Conservation (phyloP, 2,888 invertebrate genomes). For the Pristionchus fissidentatus region DNA sequence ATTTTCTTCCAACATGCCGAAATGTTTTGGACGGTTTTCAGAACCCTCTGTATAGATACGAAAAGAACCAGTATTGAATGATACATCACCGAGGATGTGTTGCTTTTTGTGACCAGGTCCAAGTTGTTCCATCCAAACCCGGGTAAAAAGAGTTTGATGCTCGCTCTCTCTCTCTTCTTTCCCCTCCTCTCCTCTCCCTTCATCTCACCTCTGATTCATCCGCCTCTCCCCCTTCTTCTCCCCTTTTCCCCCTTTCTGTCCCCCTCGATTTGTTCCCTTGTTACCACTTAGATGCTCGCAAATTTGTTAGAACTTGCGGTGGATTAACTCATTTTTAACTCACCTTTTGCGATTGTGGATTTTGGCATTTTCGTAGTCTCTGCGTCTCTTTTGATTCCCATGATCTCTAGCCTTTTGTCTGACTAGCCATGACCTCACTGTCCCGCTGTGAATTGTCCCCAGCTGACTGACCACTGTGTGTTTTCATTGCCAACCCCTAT, state of each 20-base stretch:
- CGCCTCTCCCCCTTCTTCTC: background rate
- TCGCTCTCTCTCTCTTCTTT: background rate
- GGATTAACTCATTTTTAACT: background rate
- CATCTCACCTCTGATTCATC: slow-evolving; percentile 35
- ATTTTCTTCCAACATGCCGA: too few relatives aligned
- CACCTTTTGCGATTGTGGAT: background rate
- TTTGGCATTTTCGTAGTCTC: background rate
- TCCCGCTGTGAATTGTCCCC: too few relatives aligned
- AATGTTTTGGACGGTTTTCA: too few relatives aligned
- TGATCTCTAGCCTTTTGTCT: too few relatives aligned
- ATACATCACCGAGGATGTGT: too few relatives aligned
- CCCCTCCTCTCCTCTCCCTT: background rate
- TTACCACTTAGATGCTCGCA: background rate
- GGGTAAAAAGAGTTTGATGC: background rate
- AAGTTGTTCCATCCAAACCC: background rate
- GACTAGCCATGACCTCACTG: too few relatives aligned
- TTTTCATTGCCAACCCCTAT: too few relatives aligned
- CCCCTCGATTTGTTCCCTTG: background rate
- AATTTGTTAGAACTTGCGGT: background rate
- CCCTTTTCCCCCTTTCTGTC: background rate
- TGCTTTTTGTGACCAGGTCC: background rate
- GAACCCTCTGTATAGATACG: too few relatives aligned
- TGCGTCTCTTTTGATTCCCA: too few relatives aligned
- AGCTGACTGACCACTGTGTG: too few relatives aligned
- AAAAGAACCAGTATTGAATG: too few relatives aligned